Evolutionary conservation across 2,888 invertebrate genomes (phyloP).

Genomic region (Patella caerulea): DNA sequence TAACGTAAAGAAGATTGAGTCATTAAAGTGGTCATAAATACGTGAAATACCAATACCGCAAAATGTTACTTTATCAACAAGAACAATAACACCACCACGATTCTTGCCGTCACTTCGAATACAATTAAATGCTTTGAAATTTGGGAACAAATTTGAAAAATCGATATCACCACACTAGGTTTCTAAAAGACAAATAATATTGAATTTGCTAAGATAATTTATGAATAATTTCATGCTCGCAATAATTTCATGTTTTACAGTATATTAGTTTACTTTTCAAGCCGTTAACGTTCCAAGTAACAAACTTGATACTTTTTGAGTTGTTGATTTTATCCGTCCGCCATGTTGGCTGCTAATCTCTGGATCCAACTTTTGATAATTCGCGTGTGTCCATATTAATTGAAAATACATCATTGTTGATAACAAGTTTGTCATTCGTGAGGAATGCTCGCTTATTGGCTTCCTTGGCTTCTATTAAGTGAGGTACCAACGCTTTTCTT

Average conservation of each 20-base stretch:
- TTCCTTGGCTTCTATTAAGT: background rate
- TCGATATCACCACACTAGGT: background rate
- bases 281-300: constrained; percentile 4
- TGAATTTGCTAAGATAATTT: background rate
- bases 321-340: too few relatives aligned
- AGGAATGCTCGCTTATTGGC: background rate
- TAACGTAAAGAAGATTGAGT: background rate
- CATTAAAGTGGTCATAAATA: background rate
- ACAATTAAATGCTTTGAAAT: background rate
- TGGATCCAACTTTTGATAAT: background rate
- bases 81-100: background rate
- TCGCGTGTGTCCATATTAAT: constrained; percentile 5
- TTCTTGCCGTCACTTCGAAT: background rate
- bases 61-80: background rate
- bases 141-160: background rate
- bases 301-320: background rate
- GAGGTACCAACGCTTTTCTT: background rate
- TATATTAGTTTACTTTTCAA: background rate
- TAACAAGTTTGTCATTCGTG: background rate
- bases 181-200: background rate
- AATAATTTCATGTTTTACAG: background rate
- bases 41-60: background rate
- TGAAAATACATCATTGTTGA: background rate
- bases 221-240: background rate
- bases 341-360: too few relatives aligned